Evolutionary conservation across 92 coral and sea anemone genomes (phyloP).

Genomic region (Phenganax marumi): DNA sequence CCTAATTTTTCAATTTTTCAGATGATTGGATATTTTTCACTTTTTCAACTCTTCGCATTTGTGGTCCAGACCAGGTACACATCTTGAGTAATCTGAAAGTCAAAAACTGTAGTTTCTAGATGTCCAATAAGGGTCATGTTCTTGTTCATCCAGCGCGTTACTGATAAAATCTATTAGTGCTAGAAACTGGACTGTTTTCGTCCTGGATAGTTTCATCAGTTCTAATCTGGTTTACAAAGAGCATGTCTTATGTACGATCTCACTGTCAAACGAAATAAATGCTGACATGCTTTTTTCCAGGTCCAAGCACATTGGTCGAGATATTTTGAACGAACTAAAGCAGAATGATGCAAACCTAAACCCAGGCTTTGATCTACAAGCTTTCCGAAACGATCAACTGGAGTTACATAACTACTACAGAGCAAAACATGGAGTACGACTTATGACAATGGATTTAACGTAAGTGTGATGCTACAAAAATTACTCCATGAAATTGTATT

Average conservation of each 20-base stretch:
- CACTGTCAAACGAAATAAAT: too few species aligned
- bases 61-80: conserved; percentile 5
- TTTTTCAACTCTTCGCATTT: neutral
- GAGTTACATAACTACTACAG: conserved; percentile 32
- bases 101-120: neutral
- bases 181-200: too few species aligned
- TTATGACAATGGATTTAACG: conserved; percentile 8
- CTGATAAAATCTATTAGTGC: too few species aligned
- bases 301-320: conserved; percentile 13
- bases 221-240: neutral
- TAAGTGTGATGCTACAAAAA: neutral
- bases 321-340: neutral
- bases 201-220: too few species aligned
- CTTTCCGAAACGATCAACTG: conserved; percentile 14
- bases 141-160: too few species aligned
- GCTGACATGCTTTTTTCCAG: neutral
- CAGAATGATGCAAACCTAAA: conserved; percentile 31
- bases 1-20: neutral
- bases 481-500: too few species aligned
- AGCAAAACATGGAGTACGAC: conserved; percentile 23
- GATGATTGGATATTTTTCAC: neutral
- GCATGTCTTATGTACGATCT: neutral
- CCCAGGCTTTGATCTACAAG: conserved; percentile 24
- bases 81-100: neutral
- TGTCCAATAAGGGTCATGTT: too few species aligned